These are phyloP conservation scores for Saturnia pavonia DNA, from an alignment of 2,888 invertebrate species.

Conservation along the genomic window DNA sequence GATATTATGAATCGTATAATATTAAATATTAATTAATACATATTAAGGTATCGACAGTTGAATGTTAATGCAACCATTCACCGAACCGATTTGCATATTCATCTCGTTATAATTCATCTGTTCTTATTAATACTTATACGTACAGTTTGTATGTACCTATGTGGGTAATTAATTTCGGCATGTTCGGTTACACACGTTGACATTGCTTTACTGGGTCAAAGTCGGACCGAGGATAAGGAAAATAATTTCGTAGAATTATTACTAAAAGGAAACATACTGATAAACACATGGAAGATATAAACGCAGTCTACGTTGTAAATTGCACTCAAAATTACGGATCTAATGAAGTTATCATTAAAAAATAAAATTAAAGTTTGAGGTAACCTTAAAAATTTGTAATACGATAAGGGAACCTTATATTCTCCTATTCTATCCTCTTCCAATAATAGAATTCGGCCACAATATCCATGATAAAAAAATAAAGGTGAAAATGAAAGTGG, in stretches of 20 bases:
- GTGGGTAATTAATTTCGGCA: background rate
- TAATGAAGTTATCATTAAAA: background rate
- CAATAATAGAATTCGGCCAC: background rate
- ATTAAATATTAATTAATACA: background rate
- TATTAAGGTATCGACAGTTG: background rate
- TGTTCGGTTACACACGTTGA: slow-evolving; percentile 24
- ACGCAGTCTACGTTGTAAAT: background rate
- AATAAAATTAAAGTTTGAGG: too few species aligned
- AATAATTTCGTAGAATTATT: background rate
- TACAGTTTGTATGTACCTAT: background rate
- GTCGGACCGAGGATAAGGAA: slow-evolving; percentile 48
- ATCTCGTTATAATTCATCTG: background rate
- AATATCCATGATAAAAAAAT: background rate
- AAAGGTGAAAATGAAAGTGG: background rate
- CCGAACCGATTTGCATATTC: background rate
- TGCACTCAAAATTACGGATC: background rate
- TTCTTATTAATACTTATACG: background rate
- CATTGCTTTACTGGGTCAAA: slow-evolving; percentile 71
- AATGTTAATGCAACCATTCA: background rate
- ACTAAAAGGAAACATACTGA: background rate
- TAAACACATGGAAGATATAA: too few species aligned
- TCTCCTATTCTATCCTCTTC: too few species aligned
- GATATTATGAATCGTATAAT: background rate
- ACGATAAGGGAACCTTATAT: background rate
- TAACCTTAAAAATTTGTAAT: background rate